phyloP scores from a whole-genome alignment of 1,140 invertebrate species.

The Bacillus rossius region DNA sequence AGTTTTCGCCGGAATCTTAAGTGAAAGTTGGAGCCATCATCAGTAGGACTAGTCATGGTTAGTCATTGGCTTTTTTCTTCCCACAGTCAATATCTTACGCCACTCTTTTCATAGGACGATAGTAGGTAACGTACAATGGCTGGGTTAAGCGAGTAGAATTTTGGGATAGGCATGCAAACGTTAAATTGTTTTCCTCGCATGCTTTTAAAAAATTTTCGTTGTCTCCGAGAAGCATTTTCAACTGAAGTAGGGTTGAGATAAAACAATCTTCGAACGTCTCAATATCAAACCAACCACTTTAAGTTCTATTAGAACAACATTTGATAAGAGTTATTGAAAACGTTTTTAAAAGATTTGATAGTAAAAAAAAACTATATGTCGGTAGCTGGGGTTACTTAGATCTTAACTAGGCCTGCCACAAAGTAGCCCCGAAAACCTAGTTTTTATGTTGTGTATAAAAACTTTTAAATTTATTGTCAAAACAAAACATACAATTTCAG shows the following conservation, averaged over 20 bases:
- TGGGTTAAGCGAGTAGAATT: conserved; percentile 29
- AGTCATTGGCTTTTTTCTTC: conserved; percentile 10
- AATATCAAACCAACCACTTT: conserved; percentile 36
- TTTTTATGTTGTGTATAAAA: conserved; percentile 5
- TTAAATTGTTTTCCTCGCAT: conserved; percentile 28
- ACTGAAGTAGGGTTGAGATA: conserved; percentile 19
- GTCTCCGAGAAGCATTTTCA: conserved; percentile 26
- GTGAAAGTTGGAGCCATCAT: too few species aligned
- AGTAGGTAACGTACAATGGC: conserved; percentile 18
- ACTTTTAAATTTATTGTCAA: conserved; percentile 1
- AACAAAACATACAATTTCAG: conserved; percentile 4
- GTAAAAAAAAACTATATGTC: neutral
- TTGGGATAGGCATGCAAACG: conserved; percentile 33
- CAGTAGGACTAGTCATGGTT: too few species aligned
- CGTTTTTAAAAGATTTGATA: neutral
- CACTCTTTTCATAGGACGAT: conserved; percentile 27
- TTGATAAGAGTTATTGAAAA: neutral
- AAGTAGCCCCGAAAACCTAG: conserved; percentile 9
- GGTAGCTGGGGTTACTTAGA: neutral
- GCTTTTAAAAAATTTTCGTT: conserved; percentile 23
- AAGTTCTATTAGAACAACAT: conserved; percentile 23
- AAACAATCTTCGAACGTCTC: conserved; percentile 35
- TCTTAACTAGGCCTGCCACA: neutral
- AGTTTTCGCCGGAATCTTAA: too few species aligned
- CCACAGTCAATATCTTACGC: conserved; percentile 20